phyloP scores from a whole-genome alignment of 2,888 invertebrate species.

The Lasioglossum lativentre region DNA sequence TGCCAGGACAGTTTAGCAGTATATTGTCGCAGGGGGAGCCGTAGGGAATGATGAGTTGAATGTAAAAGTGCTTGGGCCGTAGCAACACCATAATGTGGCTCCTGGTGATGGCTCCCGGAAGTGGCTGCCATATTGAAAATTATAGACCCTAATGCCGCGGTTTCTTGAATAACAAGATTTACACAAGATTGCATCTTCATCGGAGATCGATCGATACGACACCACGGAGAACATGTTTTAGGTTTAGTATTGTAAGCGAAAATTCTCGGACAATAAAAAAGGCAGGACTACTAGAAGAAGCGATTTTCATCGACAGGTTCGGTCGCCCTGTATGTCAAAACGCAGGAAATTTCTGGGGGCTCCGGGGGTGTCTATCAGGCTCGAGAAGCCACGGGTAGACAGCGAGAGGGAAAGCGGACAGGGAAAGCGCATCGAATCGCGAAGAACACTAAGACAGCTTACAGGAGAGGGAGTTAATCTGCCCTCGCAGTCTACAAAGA shows the following conservation, averaged over 20 bases:
- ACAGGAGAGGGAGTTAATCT: constrained; percentile 14
- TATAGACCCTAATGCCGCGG: neutral
- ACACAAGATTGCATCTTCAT: too few relatives aligned
- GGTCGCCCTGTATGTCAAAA: neutral
- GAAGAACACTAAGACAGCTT: constrained; percentile 9
- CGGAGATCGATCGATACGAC: too few relatives aligned
- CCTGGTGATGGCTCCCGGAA: neutral
- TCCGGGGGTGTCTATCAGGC: neutral
- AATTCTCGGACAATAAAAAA: too few relatives aligned
- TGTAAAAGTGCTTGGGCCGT: neutral
- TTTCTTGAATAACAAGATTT: neutral
- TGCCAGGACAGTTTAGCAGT: neutral
- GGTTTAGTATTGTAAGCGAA: too few relatives aligned
- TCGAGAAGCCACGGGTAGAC: neutral
- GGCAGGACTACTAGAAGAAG: neutral
- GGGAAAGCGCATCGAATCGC: neutral
- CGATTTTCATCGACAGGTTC: neutral
- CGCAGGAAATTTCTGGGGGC: neutral
- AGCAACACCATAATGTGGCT: neutral
- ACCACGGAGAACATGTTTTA: too few relatives aligned
- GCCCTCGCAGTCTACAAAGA: neutral
- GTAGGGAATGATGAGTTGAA: neutral
- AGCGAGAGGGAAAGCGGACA: constrained; percentile 3
- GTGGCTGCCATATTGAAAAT: neutral
- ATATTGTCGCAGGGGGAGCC: neutral